A percentile compares a stretch with the other conserved stretches of the same genome.
phyloP scores from a whole-genome alignment of 30 jellyfish, hydroid and myxozoan species.

The Chrysaora quinquecirrha region DNA sequence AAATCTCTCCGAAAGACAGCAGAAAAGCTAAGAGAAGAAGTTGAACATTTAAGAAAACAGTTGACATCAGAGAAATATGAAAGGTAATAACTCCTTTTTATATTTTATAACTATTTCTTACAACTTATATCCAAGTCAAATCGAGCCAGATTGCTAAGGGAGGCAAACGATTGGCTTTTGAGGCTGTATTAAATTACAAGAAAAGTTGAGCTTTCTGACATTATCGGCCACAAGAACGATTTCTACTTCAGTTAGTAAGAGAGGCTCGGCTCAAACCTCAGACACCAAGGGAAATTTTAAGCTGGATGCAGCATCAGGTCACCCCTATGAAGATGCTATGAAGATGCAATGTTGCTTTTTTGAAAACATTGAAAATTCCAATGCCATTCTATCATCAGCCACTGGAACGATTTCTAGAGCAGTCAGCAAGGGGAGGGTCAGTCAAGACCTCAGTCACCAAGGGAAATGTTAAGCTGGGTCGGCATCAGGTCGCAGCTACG shows the following conservation, averaged over 20 bases:
- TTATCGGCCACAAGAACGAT: background rate
- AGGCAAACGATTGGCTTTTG: background rate
- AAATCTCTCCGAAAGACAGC: slow-evolving; percentile 78
- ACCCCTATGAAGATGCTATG: too few species aligned
- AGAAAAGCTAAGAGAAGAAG: slow-evolving; percentile 77
- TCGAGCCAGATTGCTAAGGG: background rate
- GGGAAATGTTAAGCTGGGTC: too few species aligned
- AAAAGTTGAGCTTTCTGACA: background rate
- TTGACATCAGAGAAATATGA: slow-evolving; percentile 92
- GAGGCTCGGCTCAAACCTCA: background rate
- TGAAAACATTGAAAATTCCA: too few species aligned
- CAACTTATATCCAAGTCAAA: too few species aligned
- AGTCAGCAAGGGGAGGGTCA: too few species aligned
- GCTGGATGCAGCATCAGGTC: too few species aligned
- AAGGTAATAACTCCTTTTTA: slow-evolving; percentile 37
- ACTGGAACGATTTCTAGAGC: too few species aligned
- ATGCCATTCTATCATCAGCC: too few species aligned
- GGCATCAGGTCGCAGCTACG: too few species aligned
- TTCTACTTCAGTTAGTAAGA: background rate
- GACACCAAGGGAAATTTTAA: too few species aligned
- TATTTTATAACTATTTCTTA: background rate
- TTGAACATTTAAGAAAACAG: slow-evolving; percentile 81
- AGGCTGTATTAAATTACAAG: background rate
- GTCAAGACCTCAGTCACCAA: too few species aligned
- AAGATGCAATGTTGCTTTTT: too few species aligned